Evolutionary conservation across 2,113 vertebrate species (phyloP), one percentile per base, ranked within the genome.

Genomic region (Egretta garzetta): DNA sequence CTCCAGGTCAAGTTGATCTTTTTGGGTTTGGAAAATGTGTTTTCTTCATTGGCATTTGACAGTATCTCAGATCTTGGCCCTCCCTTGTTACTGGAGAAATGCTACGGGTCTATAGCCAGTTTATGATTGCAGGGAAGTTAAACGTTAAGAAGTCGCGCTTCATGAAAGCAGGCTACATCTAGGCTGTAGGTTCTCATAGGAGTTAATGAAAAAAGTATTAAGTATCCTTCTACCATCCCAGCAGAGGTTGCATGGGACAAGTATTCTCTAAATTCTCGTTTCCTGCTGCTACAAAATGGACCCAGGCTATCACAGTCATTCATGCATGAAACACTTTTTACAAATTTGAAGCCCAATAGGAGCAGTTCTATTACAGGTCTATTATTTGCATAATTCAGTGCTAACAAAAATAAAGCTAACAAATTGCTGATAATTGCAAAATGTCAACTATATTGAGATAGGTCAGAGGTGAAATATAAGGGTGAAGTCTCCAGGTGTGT

Each of bases 341-440:
- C 39, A 3, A 27, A 26, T n/a, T 60, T 71, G 9, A 72, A 80
- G 70, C 58, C 83, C 84, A 58, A 53, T 3, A 79, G 85, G 59
- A 71, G 50, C 73, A 55, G 58, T 56, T 84, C 77, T 2, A 0
- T 27, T 70, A 37, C 10, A 27, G 15, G 7, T 21, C 94, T 98
- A 10, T 95, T 88, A 91, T 98, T 98, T 96, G 87, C 95, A 98
- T 98, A 98, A 98, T 98, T 99, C 98, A 92, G 97, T 98, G 97
- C 97, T 96, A 98, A 99, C 98, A 98, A 97, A 99, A 99, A 99
- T 98, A 99, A 98, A 98, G 86, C 66, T 97, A 95, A 98, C 97
- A 98, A 99, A 99, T 99, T 99, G 98, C 96, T 84, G 97, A 98
- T 99, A 99, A 99, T 99, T 99, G 98, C 97, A 63, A 96, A 84